A percentile compares a stretch with the other conserved stretches of the same genome.
Evolutionary conservation across 2,797 vertebrate genomes (phyloP).

Genomic region (Scarus forsteni): DNA sequence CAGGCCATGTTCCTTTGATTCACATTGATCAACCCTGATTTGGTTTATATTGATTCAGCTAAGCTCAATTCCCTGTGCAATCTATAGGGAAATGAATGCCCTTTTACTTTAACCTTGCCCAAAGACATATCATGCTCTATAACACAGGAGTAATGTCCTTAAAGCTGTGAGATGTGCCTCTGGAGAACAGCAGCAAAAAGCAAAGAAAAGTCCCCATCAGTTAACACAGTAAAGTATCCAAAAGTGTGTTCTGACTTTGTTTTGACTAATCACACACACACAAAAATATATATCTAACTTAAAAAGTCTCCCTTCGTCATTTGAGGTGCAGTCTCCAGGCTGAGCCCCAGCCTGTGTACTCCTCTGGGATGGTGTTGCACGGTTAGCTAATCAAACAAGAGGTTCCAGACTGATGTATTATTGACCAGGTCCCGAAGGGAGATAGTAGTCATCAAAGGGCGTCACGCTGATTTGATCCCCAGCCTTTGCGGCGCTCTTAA

Average conservation of each 20-base stretch:
- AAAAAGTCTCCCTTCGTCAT: conserved; percentile 31
- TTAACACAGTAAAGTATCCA: conserved; percentile 40
- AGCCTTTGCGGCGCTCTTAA: conserved; percentile 38
- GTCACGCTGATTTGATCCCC: conserved; percentile 50
- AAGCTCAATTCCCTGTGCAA: conserved; percentile 68
- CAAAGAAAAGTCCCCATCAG: conserved; percentile 33
- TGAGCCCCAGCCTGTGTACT: conserved; percentile 36
- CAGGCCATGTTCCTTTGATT: conserved; percentile 66
- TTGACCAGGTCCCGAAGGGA: conserved; percentile 63
- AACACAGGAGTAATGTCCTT: conserved; percentile 57
- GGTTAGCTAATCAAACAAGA: conserved; percentile 61
- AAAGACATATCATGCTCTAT: conserved; percentile 65
- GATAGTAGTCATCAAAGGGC: conserved; percentile 56
- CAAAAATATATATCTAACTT: neutral
- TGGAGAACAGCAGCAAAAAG: conserved; percentile 20
- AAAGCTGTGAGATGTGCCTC: conserved; percentile 38
- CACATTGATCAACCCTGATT: conserved; percentile 77
- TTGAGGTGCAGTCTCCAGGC: conserved; percentile 13
- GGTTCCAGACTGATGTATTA: conserved; percentile 66
- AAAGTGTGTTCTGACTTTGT: conserved; percentile 12
- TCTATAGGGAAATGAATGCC: conserved; percentile 76
- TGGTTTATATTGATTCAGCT: conserved; percentile 77
- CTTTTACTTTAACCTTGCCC: conserved; percentile 76
- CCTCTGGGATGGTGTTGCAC: conserved; percentile 55
- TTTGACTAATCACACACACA: conserved; percentile 3